These are phyloP conservation scores for Bombylius major DNA, from an alignment of 2,888 invertebrate genomes.

Conservation along the genomic window DNA sequence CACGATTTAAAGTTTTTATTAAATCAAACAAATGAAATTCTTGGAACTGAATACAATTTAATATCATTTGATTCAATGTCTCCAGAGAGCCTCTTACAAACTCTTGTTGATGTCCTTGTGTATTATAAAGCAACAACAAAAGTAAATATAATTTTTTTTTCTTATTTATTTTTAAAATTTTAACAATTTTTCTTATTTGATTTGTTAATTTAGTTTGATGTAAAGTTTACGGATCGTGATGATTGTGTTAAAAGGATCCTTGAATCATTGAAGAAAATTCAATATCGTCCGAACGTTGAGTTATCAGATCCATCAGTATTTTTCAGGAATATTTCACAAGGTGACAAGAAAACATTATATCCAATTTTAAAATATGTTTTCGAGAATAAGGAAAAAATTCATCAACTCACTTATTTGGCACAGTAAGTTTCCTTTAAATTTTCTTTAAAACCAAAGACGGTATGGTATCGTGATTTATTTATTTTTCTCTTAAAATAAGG, in stretches of 20 bases:
- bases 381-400: slow-evolving; percentile 56
- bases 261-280: slow-evolving; percentile 59
- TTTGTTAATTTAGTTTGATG: slow-evolving; percentile 41
- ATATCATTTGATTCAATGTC: slow-evolving; percentile 75
- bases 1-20: slow-evolving; percentile 58
- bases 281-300: slow-evolving; percentile 54
- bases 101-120: slow-evolving; percentile 64
- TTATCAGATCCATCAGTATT: slow-evolving; percentile 36
- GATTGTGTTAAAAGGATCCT: slow-evolving; percentile 60
- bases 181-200: neutral
- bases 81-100: slow-evolving; percentile 61
- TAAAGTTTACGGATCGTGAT: slow-evolving; percentile 63
- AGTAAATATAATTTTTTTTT: slow-evolving; percentile 25
- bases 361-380: slow-evolving; percentile 72
- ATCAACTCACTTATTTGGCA: slow-evolving; percentile 76
- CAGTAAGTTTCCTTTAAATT: slow-evolving; percentile 34
- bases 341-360: slow-evolving; percentile 61
- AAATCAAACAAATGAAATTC: slow-evolving; percentile 56
- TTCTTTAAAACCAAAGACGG: too few species aligned
- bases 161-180: neutral
- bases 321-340: slow-evolving; percentile 41
- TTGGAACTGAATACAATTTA: slow-evolving; percentile 62
- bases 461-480: neutral
- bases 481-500: slow-evolving; percentile 20
- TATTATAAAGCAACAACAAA: slow-evolving; percentile 55